phyloP scores from a whole-genome alignment of 2,113 vertebrate species.

The Clarias magur region DNA sequence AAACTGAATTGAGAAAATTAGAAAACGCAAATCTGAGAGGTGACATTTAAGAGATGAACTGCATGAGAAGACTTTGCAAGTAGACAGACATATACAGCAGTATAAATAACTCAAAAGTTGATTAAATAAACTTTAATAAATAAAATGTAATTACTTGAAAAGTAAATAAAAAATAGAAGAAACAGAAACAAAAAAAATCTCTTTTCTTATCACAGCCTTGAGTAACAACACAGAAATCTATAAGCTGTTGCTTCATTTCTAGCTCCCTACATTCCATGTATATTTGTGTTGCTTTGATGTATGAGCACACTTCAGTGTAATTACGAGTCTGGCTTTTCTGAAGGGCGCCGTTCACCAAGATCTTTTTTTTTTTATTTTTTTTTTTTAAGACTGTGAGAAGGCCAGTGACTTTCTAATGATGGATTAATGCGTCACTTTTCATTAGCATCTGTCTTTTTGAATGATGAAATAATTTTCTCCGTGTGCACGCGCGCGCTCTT shows the following conservation, averaged over 20 bases:
- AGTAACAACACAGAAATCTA: neutral
- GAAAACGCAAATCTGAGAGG: too few species aligned
- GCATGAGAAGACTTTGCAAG: too few species aligned
- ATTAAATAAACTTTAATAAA: too few species aligned
- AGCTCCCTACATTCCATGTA: neutral
- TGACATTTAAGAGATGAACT: too few species aligned
- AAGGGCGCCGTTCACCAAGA: slow-evolving; percentile 32
- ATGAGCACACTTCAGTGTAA: slow-evolving; percentile 21
- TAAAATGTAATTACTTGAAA: too few species aligned
- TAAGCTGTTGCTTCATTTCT: neutral
- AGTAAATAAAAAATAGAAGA: too few species aligned
- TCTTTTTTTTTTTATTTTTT: neutral
- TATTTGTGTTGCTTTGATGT: slow-evolving; percentile 31
- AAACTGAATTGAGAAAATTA: too few species aligned
- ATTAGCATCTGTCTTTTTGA: slow-evolving; percentile 52
- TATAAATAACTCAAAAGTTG: too few species aligned
- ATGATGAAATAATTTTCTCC: slow-evolving; percentile 49
- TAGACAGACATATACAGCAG: too few species aligned
- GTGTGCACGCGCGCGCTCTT: neutral
- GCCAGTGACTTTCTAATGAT: slow-evolving; percentile 47
- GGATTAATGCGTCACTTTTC: slow-evolving; percentile 49
- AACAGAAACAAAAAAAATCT: neutral
- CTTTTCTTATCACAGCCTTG: neutral
- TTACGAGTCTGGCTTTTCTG: slow-evolving; percentile 15
- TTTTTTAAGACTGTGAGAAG: slow-evolving; percentile 25